Percentiles rank a stretch among this genome's conserved stretches.
Conservation (phyloP, 2,888 invertebrate genomes). For the Troglohyphantes excavatus region DNA sequence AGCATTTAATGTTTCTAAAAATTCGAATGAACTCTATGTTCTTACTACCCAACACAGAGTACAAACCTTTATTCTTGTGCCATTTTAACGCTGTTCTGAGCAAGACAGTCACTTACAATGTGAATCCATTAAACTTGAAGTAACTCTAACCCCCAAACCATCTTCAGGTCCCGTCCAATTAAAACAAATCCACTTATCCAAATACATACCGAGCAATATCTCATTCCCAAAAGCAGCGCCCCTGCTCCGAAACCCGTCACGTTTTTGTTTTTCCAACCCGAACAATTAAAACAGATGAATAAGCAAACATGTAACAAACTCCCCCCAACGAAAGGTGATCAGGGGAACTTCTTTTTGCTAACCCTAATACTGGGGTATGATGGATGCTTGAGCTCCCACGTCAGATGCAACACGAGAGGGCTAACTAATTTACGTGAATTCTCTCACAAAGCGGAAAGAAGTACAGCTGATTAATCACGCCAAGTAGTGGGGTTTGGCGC, state of each 20-base stretch:
- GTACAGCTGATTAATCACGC: constrained; percentile 39
- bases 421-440: constrained; percentile 44
- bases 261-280: not conserved
- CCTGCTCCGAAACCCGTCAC: not conserved
- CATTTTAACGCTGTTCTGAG: too few species aligned
- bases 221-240: not conserved
- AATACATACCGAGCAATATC: not conserved
- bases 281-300: not conserved
- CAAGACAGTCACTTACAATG: too few species aligned
- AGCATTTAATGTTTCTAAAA: too few species aligned
- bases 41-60: too few species aligned
- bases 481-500: constrained; percentile 6
- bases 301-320: not conserved
- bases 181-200: not conserved
- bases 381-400: constrained; percentile 1
- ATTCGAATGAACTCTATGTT: too few species aligned
- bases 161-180: not conserved
- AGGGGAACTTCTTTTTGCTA: too few species aligned
- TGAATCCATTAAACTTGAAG: too few species aligned
- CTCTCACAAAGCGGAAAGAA: constrained; percentile 32
- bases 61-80: too few species aligned
- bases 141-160: too few species aligned
- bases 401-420: constrained; percentile 22
- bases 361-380: not conserved
- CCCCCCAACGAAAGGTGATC: not conserved